A percentile compares a stretch with the other conserved stretches of the same genome.
Conservation (phyloP, 2,797 vertebrate genomes). For the Notoglanidium macrostoma region DNA sequence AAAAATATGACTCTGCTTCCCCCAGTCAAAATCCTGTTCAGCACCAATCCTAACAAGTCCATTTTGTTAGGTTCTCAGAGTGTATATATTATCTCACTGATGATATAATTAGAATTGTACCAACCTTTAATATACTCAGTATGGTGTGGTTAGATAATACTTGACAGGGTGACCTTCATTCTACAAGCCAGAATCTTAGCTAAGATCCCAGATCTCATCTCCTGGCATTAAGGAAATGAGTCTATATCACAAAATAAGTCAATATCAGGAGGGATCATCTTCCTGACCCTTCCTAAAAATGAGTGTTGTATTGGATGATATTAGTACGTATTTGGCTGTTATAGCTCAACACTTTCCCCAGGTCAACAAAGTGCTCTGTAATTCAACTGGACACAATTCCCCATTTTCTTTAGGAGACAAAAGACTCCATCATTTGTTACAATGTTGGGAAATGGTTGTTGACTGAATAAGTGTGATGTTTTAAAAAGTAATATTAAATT, state of each 20-base stretch:
- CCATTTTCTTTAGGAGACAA: background rate
- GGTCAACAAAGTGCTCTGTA: background rate
- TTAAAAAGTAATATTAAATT: background rate
- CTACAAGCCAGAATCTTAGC: background rate
- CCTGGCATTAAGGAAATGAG: background rate
- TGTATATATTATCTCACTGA: slow-evolving; percentile 3
- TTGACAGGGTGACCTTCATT: background rate
- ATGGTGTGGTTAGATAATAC: background rate
- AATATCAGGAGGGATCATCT: slow-evolving; percentile 6
- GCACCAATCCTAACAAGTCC: background rate
- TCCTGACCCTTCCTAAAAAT: slow-evolving; percentile 13
- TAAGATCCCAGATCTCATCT: background rate
- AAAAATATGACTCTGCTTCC: background rate
- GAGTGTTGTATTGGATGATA: background rate
- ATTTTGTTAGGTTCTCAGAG: slow-evolving; percentile 2
- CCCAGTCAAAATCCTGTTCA: background rate
- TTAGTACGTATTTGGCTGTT: background rate
- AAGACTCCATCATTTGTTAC: background rate
- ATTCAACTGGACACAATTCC: background rate
- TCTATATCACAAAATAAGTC: background rate
- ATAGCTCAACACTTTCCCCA: background rate
- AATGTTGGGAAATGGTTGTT: background rate
- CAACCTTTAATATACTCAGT: slow-evolving; percentile 7
- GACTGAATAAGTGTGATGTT: background rate
- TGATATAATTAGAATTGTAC: slow-evolving; percentile 1